Evolutionary conservation across 2,113 vertebrate genomes (phyloP), one percentile per base, ranked within the genome.

Genomic region (Kryptolebias marmoratus): DNA sequence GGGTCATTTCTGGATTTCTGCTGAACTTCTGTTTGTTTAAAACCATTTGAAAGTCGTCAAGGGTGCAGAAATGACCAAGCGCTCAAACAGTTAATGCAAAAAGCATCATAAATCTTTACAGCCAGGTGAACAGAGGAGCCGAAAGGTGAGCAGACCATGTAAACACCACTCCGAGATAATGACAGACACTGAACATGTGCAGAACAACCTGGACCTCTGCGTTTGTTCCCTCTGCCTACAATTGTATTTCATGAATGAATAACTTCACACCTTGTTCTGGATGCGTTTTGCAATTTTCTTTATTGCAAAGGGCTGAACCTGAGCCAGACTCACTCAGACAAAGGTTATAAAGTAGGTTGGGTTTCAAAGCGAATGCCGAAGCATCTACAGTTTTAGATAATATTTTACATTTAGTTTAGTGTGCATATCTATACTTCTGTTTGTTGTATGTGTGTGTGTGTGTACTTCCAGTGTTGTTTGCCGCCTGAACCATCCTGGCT

Each of bases 191-290:
- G 63, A 67, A 78, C 67, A 69, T 31, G 69, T 83, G 58, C 59
- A 86, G 69, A 82, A 36, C 22, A 77, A 45, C 48, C 16, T 56
- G 32, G 36, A 62, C 53, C 39, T 39, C 57, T 73, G n/a, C 32
- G 49, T 36, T 64, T 64, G 77, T 70, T 74, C 50, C 57, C 67
- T 53, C 11, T 27, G 30, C 18, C 50, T 53, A 18, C 52, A 59
- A 22, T 55, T 55, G 62, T 65, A 77, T 73, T 56, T 72, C 79
- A 84, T 72, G 65, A 87, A 89, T 73, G 68, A 82, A 82, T 76
- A 70, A 68, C 86, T 77, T 31, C 64, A 61, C 30, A n/a, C 22
- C 48, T 22, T 57, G 31, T 74, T 71, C 59, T 68, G 50, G 16
- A 67, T 53, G 18, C 0, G 27, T 69, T 71, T 61, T 14, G 10